Conservation (phyloP, 2,888 invertebrate genomes). For the Andrena chrysosceles region DNA sequence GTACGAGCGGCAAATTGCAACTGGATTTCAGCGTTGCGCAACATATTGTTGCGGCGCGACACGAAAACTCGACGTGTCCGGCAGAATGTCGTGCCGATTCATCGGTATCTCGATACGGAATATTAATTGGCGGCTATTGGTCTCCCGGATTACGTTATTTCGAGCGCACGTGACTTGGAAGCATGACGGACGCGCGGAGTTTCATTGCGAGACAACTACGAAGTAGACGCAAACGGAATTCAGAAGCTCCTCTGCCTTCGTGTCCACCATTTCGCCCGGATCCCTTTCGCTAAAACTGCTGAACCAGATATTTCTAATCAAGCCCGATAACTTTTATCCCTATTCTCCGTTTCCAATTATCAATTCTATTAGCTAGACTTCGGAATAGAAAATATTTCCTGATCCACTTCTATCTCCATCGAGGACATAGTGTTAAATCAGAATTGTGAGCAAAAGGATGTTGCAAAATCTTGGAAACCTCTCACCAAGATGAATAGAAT, state of each 20-base stretch:
- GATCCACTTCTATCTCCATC: too few relatives aligned
- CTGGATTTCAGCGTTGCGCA: conserved; percentile 48
- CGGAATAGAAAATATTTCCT: too few relatives aligned
- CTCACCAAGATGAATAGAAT: too few relatives aligned
- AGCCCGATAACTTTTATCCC: background rate
- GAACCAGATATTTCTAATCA: conserved; percentile 20
- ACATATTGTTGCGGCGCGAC: conserved; percentile 40
- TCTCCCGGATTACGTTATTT: conserved; percentile 71
- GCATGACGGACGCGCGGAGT: conserved; percentile 49
- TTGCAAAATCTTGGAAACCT: too few relatives aligned
- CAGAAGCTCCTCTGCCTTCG: conserved; percentile 23
- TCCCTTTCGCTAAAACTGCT: background rate
- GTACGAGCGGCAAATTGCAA: conserved; percentile 48
- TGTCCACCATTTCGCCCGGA: background rate
- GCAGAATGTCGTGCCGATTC: conserved; percentile 59
- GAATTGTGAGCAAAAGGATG: too few relatives aligned
- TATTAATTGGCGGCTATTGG: conserved; percentile 72
- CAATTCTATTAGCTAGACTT: too few relatives aligned
- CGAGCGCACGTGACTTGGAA: conserved; percentile 67
- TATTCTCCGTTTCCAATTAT: too few relatives aligned
- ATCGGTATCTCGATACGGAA: conserved; percentile 69
- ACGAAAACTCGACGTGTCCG: conserved; percentile 60
- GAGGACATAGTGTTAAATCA: too few relatives aligned
- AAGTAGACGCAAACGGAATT: conserved; percentile 59
- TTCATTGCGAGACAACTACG: conserved; percentile 54